A percentile compares a stretch with the other conserved stretches of the same genome.
Evolutionary conservation across 2,888 invertebrate species (phyloP).

Genomic region (Keiferia lycopersicella): DNA sequence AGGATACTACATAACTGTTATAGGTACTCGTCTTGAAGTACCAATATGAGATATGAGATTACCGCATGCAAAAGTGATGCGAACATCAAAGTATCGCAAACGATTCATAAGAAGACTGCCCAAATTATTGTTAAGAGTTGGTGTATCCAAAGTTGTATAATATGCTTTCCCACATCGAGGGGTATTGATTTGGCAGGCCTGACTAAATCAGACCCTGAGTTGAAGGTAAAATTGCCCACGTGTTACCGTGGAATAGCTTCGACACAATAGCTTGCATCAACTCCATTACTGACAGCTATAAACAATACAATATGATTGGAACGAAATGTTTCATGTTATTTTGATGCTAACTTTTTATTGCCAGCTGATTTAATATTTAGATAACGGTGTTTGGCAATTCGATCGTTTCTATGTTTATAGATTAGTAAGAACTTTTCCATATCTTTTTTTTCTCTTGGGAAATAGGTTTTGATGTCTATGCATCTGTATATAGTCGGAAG

Average conservation of each 20-base stretch:
- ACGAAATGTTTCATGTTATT: slow-evolving; percentile 31
- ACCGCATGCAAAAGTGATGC: too few relatives aligned
- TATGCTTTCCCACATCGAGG: too few relatives aligned
- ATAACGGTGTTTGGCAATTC: slow-evolving; percentile 21
- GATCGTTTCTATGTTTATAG: neutral
- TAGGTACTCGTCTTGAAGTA: too few relatives aligned
- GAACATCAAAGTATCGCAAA: too few relatives aligned
- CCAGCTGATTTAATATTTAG: slow-evolving; percentile 39
- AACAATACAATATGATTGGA: slow-evolving; percentile 56
- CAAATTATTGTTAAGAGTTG: too few relatives aligned
- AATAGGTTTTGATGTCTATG: too few relatives aligned
- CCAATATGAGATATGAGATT: too few relatives aligned
- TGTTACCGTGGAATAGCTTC: slow-evolving; percentile 48
- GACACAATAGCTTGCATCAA: slow-evolving; percentile 53
- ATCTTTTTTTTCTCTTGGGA: too few relatives aligned
- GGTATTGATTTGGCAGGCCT: neutral
- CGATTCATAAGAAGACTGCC: too few relatives aligned
- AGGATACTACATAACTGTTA: too few relatives aligned
- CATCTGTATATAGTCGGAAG: too few relatives aligned
- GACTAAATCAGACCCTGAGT: slow-evolving; percentile 40
- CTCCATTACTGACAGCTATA: slow-evolving; percentile 44
- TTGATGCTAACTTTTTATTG: slow-evolving; percentile 39
- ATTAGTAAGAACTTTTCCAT: neutral
- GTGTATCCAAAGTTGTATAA: too few relatives aligned
- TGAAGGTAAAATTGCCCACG: slow-evolving; percentile 36